Base-by-base conservation (phyloP, 2,797 vertebrate species). In the Alosa sapidissima region DNA sequence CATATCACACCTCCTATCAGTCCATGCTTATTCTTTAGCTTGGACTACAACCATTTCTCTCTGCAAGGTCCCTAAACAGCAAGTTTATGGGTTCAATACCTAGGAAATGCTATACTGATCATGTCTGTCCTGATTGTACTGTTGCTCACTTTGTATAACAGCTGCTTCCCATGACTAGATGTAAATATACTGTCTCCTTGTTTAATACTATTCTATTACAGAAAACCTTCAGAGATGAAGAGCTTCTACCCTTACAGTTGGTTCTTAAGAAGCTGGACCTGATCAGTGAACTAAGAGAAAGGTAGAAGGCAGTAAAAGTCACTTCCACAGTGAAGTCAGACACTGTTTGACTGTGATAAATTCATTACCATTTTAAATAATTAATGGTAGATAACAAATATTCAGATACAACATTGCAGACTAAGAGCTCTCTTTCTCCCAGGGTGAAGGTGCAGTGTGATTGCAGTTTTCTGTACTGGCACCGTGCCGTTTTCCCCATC, bases 151-250 rank as follows among this genome's bases (percentile, higher is more conserved):
- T 72, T 9, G 1, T 28, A 41, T 47, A 78, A 78, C 6, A 8
- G 16, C 41, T 78, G 8, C 41, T 19, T 72, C 13, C 24, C 19
- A 24, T 68, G 8, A 28, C 33, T 41, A 13, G 13, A 75, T 75
- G 16, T 75, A 14, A 41, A 19, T 19, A 14, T 36, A 16, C 68
- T 2, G 14, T n/a, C 16, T 88, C 28, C 10, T 2, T 1, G 48
- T 45, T 48, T 81, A 24, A 52, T 81, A n/a, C 5, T 24, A 10
- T 52, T 89, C 47, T 14, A 82, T 85, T 3, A 41, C 85, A 99
- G 98, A 99, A 97, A 97, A 99, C 98, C 0, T 99, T 99, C 91
- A 98, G 96, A 94, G 98, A 99, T 84, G 98, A 99, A 92, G 98
- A 99, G 89, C 95, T 99, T 84, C 90, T 96, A 88, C 97, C 97